Evolutionary conservation across 2,113 vertebrate species (phyloP).

Genomic region (Thinocorus orbignyianus): DNA sequence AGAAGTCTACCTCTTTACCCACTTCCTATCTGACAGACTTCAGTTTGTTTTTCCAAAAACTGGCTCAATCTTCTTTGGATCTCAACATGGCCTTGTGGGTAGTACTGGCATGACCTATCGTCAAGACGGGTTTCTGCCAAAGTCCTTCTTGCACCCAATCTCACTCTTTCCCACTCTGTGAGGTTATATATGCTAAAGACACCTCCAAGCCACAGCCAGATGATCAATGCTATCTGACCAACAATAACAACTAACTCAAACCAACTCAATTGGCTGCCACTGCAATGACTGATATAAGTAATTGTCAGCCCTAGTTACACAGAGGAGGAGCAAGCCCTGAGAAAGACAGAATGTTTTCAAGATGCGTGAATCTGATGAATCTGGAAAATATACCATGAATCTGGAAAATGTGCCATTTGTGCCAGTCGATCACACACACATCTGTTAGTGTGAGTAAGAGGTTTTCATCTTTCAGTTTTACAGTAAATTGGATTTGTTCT

Average conservation of each 20-base stretch:
- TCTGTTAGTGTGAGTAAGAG: not conserved
- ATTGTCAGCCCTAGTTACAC: not conserved
- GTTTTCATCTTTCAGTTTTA: not conserved
- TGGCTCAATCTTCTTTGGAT: not conserved
- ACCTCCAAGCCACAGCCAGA: not conserved
- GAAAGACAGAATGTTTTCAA: not conserved
- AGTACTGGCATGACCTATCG: accelerated
- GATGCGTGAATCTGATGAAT: not conserved
- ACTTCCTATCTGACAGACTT: not conserved
- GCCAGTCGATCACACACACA: not conserved
- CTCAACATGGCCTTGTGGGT: not conserved
- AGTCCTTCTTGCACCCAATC: not conserved
- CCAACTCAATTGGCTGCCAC: not conserved
- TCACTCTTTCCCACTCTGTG: accelerated
- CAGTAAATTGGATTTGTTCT: not conserved
- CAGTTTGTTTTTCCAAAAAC: not conserved
- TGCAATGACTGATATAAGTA: not conserved
- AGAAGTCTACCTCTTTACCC: not conserved
- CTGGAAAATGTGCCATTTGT: not conserved
- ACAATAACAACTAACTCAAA: not conserved
- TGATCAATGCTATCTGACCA: not conserved
- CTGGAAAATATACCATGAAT: not conserved
- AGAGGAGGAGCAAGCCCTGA: not conserved
- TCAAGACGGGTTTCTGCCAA: not conserved
- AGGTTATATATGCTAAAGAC: not conserved